Percentiles rank a stretch among this genome's conserved stretches.
These are phyloP conservation scores for Pseudomugil gertrudae DNA, from an alignment of 2,797 vertebrate species.

Conservation along the genomic window DNA sequence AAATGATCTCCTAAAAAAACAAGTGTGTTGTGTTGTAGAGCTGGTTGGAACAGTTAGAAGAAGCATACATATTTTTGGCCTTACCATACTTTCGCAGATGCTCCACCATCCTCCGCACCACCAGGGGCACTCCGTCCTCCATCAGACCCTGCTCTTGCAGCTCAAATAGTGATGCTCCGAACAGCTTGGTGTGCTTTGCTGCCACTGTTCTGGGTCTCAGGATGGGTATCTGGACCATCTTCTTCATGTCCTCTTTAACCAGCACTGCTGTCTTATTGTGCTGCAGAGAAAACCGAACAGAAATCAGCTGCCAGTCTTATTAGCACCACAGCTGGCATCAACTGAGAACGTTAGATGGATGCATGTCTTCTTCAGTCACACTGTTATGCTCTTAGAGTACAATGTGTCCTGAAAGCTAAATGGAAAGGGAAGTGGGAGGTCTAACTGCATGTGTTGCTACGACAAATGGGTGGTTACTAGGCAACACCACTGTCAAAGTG, in stretches of 20 bases:
- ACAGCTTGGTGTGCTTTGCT: conserved; percentile 70
- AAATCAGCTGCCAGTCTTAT: conserved; percentile 69
- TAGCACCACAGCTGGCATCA: conserved; percentile 20
- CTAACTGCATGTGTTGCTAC: conserved; percentile 66
- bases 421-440: conserved; percentile 34
- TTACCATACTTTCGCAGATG: conserved; percentile 86
- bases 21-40: background rate
- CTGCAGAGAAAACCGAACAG: conserved; percentile 81
- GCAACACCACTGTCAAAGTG: conserved; percentile 73
- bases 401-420: conserved; percentile 30
- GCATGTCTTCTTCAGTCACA: conserved; percentile 21
- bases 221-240: conserved; percentile 84
- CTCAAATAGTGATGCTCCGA: conserved; percentile 82
- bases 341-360: conserved; percentile 12
- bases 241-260: conserved; percentile 93
- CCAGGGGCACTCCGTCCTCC: conserved; percentile 84
- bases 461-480: conserved; percentile 78
- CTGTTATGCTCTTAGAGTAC: conserved; percentile 21
- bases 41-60: background rate
- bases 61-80: conserved; percentile 17
- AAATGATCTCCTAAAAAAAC: background rate
- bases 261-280: conserved; percentile 87
- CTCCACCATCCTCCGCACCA: conserved; percentile 87
- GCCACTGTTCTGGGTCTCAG: conserved; percentile 63
- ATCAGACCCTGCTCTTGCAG: conserved; percentile 82